Conservation (phyloP, 2,888 invertebrate genomes). For the Amiota minor region DNA sequence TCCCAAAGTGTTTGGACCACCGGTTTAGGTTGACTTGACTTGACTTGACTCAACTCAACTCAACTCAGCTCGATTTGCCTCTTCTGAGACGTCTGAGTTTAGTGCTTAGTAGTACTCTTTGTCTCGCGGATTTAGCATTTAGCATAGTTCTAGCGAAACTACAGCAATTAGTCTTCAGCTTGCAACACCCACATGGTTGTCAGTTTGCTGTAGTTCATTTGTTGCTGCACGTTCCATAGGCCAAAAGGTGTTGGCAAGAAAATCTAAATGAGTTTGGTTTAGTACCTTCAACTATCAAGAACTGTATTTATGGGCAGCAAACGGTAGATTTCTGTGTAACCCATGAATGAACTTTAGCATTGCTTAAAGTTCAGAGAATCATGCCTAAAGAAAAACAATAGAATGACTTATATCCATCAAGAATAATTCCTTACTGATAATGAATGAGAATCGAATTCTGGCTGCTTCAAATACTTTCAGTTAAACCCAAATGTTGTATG, state of each 20-base stretch:
- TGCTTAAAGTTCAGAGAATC: no score
- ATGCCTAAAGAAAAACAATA: no score
- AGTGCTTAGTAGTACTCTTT: slow-evolving; percentile 1
- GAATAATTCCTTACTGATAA: no score
- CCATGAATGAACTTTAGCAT: no score
- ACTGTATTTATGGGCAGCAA: no score
- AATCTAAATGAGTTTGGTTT: slow-evolving; percentile 9
- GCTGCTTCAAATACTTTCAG: no score
- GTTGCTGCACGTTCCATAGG: neutral
- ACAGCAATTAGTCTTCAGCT: slow-evolving; percentile 29
- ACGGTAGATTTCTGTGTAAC: no score
- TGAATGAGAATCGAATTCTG: no score
- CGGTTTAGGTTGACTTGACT: slow-evolving; percentile 11
- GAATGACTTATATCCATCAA: no score
- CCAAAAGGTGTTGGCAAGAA: slow-evolving; percentile 21
- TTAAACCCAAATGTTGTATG: no score
- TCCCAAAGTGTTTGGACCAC: slow-evolving; percentile 6
- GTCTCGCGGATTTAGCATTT: slow-evolving; percentile 28
- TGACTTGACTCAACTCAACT: no score
- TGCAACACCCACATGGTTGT: slow-evolving; percentile 29
- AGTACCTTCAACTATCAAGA: no score
- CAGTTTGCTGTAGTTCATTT: slow-evolving; percentile 16
- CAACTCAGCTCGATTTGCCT: neutral
- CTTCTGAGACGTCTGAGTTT: neutral
- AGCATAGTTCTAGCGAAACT: slow-evolving; percentile 27